phyloP scores from a whole-genome alignment of 2,797 vertebrate species.

The Sternotherus odoratus region DNA sequence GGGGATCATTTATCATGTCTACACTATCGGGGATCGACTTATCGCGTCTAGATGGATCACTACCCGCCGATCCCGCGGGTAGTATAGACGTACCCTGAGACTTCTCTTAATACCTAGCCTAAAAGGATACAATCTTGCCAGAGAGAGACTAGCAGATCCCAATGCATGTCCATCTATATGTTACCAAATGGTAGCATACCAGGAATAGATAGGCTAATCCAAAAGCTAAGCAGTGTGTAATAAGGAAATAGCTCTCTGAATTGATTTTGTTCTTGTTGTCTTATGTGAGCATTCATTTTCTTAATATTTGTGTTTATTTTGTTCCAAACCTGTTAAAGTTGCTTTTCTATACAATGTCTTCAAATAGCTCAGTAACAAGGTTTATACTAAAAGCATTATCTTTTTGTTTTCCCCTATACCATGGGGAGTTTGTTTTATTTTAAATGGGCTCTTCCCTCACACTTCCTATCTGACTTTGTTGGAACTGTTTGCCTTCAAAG shows the following conservation, averaged over 20 bases:
- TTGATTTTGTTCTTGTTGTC: not conserved
- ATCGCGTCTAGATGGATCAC: no score
- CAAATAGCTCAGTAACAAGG: not conserved
- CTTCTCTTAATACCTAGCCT: not conserved
- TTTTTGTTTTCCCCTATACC: not conserved
- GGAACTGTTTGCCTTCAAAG: fast-evolving
- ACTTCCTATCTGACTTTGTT: not conserved
- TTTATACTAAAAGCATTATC: not conserved
- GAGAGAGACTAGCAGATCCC: not conserved
- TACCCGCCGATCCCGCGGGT: no score
- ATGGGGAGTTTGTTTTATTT: not conserved
- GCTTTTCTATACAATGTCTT: not conserved
- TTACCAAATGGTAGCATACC: not conserved
- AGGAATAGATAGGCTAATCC: not conserved
- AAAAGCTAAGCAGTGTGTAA: not conserved
- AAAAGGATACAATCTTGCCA: not conserved
- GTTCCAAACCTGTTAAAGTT: not conserved
- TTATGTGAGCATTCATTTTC: not conserved
- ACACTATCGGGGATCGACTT: no score
- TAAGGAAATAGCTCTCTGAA: not conserved
- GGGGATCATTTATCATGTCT: no score
- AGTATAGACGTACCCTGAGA: no score
- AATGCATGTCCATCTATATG: not conserved
- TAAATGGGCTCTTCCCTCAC: not conserved
- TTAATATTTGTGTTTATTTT: not conserved